Percentiles rank a stretch among this genome's conserved stretches.
These are phyloP conservation scores for Trachelipus rathkii DNA, from an alignment of 1,140 invertebrate species.

Conservation along the genomic window DNA sequence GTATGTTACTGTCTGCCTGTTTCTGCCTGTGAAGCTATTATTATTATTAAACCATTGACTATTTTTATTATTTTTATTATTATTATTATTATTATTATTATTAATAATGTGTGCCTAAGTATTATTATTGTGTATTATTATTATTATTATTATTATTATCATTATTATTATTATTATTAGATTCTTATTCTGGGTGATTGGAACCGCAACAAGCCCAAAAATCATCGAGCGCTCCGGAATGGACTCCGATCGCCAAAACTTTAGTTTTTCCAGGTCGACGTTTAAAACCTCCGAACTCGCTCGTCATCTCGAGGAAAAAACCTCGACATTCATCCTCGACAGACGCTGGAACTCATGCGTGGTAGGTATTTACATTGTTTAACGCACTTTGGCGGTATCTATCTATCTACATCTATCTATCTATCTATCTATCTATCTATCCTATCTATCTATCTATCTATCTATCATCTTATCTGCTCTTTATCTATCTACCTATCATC, in stretches of 20 bases:
- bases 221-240: conserved; percentile 90
- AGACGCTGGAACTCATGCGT: conserved; percentile 78
- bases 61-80: not conserved
- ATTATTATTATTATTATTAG: conserved; percentile 52
- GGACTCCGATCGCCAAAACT: conserved; percentile 67
- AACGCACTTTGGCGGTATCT: too few species aligned
- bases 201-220: conserved; percentile 83
- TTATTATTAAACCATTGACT: too few species aligned
- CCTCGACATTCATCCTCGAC: conserved; percentile 88
- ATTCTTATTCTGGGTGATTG: conserved; percentile 96
- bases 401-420: too few species aligned
- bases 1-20: conserved; percentile 25
- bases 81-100: not conserved
- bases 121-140: not conserved
- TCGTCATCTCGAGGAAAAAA: conserved; percentile 74
- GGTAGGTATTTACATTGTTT: conserved; percentile 52
- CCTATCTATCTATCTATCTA: too few species aligned
- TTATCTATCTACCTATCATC: too few species aligned
- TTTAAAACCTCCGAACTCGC: conserved; percentile 62
- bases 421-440: too few species aligned
- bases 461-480: too few species aligned
- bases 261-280: conserved; percentile 55
- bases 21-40: not conserved
- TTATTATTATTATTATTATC: conserved; percentile 25
- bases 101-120: not conserved